phyloP scores from a whole-genome alignment of 2,888 invertebrate species.

The Eupithecia tripunctaria region DNA sequence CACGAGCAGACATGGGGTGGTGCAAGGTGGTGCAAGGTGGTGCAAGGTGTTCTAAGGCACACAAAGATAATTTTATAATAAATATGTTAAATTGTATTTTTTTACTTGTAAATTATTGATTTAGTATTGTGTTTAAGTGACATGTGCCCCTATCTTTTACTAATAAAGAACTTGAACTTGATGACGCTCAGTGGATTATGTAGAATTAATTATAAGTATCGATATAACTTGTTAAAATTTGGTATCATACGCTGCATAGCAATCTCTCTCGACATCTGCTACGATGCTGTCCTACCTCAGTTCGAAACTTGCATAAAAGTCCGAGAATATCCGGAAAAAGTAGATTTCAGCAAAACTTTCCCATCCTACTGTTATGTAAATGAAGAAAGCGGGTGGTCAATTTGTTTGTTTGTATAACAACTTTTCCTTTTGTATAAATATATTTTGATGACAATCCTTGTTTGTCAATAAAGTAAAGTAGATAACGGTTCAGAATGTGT shows the following conservation, averaged over 20 bases:
- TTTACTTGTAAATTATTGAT: too few species aligned
- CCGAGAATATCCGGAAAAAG: not conserved
- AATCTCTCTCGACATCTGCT: not conserved
- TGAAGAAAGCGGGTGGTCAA: not conserved
- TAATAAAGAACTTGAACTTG: too few species aligned
- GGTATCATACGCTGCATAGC: not conserved
- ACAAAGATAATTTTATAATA: too few species aligned
- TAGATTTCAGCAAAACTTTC: not conserved
- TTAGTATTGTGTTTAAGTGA: too few species aligned
- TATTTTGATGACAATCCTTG: not conserved
- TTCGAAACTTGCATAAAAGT: not conserved
- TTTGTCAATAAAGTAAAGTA: not conserved
- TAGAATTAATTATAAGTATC: not conserved
- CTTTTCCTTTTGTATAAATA: not conserved
- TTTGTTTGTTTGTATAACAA: too few species aligned
- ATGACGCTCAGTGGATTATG: too few species aligned
- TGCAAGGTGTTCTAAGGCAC: too few species aligned
- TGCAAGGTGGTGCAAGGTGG: too few species aligned
- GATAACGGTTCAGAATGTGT: not conserved
- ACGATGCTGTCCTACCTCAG: not conserved
- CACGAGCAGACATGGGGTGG: too few species aligned
- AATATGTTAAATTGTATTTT: too few species aligned
- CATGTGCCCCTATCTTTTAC: too few species aligned
- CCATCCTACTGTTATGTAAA: not conserved
- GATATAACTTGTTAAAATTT: not conserved